A percentile compares a stretch with the other conserved stretches of the same genome.
Conservation (phyloP, 2,888 invertebrate species). For the Euclidia mi region DNA sequence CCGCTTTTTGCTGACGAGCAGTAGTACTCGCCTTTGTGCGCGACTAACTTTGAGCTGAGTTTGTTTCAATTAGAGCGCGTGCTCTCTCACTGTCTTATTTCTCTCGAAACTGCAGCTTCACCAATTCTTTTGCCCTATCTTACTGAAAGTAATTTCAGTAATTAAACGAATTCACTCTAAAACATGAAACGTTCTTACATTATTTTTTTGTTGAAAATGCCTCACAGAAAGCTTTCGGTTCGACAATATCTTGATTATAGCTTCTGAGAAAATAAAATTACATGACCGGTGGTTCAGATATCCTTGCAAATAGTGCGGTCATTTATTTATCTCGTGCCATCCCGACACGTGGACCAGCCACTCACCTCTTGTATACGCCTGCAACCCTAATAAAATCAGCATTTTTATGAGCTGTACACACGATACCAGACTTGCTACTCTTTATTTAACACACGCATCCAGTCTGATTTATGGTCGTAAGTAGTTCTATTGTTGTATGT, state of each 20-base stretch:
- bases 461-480: constrained; percentile 65
- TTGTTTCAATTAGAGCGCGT: constrained; percentile 74
- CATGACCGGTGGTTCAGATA: constrained; percentile 1
- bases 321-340: constrained; percentile 29
- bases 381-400: constrained; percentile 74
- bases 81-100: constrained; percentile 56
- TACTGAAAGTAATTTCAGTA: constrained; percentile 37
- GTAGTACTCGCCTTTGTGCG: constrained; percentile 55
- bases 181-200: constrained; percentile 22
- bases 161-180: constrained; percentile 39
- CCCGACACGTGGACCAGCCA: constrained; percentile 30
- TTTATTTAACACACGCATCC: constrained; percentile 69
- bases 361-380: constrained; percentile 57
- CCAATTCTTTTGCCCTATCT: constrained; percentile 43
- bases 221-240: neutral
- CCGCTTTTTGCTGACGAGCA: constrained; percentile 60
- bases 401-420: constrained; percentile 76
- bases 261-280: neutral
- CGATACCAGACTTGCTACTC: constrained; percentile 68
- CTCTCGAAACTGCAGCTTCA: constrained; percentile 57
- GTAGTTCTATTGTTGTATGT: constrained; percentile 62
- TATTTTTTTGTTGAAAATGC: neutral
- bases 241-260: neutral
- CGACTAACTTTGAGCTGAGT: constrained; percentile 58
- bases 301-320: constrained; percentile 5